Evolutionary conservation across 1,140 invertebrate species (phyloP).

Genomic region (Ceratitis capitata): DNA sequence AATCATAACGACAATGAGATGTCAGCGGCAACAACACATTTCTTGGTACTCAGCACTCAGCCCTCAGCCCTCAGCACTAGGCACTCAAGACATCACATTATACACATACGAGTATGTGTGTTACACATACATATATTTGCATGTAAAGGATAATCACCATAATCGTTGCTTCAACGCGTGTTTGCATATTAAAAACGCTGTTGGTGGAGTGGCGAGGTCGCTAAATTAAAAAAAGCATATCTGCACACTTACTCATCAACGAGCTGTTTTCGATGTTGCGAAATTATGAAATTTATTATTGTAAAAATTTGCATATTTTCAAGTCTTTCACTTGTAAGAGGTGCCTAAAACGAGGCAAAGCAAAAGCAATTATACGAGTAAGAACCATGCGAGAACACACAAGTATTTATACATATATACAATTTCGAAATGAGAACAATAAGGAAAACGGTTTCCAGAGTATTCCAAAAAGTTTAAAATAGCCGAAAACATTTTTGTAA

Average conservation of each 20-base stretch:
- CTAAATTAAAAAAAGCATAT: not conserved
- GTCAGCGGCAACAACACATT: constrained; percentile 16
- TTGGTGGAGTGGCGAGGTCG: not conserved
- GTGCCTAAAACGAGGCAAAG: no score
- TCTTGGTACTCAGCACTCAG: no score
- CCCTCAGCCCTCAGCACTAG: not conserved
- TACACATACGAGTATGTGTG: not conserved
- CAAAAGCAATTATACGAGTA: no score
- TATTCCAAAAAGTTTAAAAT: no score
- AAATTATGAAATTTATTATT: constrained; percentile 36
- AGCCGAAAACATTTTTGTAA: no score
- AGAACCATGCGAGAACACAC: not conserved
- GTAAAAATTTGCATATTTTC: constrained; percentile 40
- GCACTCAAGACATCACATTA: constrained; percentile 19
- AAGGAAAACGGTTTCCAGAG: no score
- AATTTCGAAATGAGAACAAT: no score
- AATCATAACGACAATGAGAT: constrained; percentile 19
- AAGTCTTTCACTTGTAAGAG: no score
- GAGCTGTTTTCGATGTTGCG: not conserved
- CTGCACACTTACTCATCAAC: no score
- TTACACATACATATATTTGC: not conserved
- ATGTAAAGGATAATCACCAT: constrained; percentile 6
- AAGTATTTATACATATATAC: not conserved
- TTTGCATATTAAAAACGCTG: constrained; percentile 17
- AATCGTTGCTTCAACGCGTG: constrained; percentile 33